These are phyloP conservation scores for Scomberomorus guttatus DNA, from an alignment of 2,797 vertebrate genomes.

Conservation along the genomic window DNA sequence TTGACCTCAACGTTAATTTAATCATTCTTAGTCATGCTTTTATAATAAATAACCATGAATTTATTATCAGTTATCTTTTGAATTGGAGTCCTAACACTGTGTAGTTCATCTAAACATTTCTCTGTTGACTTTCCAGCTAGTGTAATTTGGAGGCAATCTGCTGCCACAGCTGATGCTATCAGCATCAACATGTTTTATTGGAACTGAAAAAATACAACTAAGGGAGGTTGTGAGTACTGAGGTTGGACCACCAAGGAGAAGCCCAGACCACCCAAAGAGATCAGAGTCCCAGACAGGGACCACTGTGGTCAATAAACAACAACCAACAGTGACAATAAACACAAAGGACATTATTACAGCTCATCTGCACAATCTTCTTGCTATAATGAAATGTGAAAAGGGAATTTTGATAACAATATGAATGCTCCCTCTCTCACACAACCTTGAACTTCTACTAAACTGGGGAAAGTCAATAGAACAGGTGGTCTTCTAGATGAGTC, in stretches of 20 bases:
- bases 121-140: neutral
- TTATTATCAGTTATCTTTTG: neutral
- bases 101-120: constrained; percentile 10
- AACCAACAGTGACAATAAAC: constrained; percentile 32
- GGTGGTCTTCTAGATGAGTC: constrained; percentile 35
- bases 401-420: neutral
- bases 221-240: constrained; percentile 35
- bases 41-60: constrained; percentile 16
- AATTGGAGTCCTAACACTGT: constrained; percentile 17
- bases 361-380: neutral
- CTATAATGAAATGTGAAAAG: constrained; percentile 14
- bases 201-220: constrained; percentile 23
- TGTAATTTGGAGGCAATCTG: constrained; percentile 18
- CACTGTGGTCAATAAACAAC: constrained; percentile 55
- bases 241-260: constrained; percentile 66
- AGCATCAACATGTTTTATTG: constrained; percentile 47
- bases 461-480: constrained; percentile 46
- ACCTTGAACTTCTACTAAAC: constrained; percentile 36
- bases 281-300: constrained; percentile 56
- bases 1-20: constrained; percentile 7
- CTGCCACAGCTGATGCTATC: constrained; percentile 31
- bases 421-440: constrained; percentile 12
- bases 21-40: constrained; percentile 10
- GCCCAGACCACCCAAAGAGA: constrained; percentile 80
- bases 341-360: constrained; percentile 41